A percentile compares a stretch with the other conserved stretches of the same genome.
Conservation (phyloP, 2,113 vertebrate species). For the Baryphthengus martii region DNA sequence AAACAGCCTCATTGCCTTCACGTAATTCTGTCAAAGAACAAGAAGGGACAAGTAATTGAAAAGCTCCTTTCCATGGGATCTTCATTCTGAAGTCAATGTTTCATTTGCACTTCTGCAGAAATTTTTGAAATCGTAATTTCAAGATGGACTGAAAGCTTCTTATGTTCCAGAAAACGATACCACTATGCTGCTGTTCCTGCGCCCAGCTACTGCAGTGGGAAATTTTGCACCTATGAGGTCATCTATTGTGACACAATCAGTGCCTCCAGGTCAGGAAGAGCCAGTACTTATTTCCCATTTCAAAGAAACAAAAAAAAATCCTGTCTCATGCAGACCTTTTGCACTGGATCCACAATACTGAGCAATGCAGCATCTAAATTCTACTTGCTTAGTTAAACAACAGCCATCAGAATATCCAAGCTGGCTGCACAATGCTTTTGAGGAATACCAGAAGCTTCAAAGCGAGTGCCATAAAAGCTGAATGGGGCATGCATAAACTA, state of each 20-base stretch:
- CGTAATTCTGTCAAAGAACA: constrained; percentile 80
- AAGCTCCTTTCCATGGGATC: background rate
- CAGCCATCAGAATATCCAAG: background rate
- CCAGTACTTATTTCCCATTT: background rate
- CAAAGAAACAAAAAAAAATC: background rate
- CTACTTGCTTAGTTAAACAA: background rate
- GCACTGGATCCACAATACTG: background rate
- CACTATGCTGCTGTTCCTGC: background rate
- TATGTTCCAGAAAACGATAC: accelerated
- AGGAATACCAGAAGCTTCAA: background rate
- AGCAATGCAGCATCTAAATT: background rate
- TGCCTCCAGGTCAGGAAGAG: background rate
- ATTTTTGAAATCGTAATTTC: background rate
- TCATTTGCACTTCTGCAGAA: background rate
- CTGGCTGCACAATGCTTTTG: background rate
- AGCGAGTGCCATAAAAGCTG: background rate
- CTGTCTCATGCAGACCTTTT: background rate
- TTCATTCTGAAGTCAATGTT: background rate
- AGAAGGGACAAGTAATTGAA: background rate
- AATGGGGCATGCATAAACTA: background rate
- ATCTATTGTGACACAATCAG: accelerated
- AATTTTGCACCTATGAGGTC: background rate
- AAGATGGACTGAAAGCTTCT: background rate
- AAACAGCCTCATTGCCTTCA: constrained; percentile 94
- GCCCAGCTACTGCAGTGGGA: background rate